Evolutionary conservation across 2,797 vertebrate species (phyloP).

Genomic region (Poecilia wingei): DNA sequence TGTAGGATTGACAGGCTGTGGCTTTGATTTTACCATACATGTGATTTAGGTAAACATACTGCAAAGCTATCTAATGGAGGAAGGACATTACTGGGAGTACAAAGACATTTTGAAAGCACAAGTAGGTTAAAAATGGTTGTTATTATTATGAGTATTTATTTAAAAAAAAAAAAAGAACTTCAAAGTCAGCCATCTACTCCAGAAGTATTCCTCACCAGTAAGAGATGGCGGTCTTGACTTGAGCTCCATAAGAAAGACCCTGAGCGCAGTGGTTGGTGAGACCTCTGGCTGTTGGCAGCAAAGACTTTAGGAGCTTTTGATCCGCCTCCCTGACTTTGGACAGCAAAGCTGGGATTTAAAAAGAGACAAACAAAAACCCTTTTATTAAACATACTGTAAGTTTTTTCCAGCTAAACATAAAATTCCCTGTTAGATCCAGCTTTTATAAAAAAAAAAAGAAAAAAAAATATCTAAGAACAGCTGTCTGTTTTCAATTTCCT

Average conservation of each 20-base stretch:
- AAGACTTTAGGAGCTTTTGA: conserved; percentile 69
- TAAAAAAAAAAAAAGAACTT: neutral
- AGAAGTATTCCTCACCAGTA: conserved; percentile 77
- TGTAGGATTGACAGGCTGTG: neutral
- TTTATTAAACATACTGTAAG: neutral
- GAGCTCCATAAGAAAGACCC: conserved; percentile 68
- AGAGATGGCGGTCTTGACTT: conserved; percentile 77
- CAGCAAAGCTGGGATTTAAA: conserved; percentile 70
- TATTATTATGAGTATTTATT: neutral
- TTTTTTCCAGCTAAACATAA: neutral
- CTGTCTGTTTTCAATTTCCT: conserved; percentile 8
- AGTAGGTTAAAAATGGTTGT: neutral
- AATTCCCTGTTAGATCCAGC: neutral
- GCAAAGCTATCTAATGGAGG: neutral
- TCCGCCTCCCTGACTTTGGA: conserved; percentile 73
- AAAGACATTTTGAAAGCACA: neutral
- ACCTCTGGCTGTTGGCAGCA: conserved; percentile 74
- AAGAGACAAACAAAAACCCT: neutral
- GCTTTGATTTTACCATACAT: conserved; percentile 16
- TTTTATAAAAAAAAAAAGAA: neutral
- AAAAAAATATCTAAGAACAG: neutral
- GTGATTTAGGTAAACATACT: conserved; percentile 1
- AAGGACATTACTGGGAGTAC: neutral
- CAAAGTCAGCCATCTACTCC: neutral
- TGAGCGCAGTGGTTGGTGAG: conserved; percentile 71